Evolutionary conservation across 1,140 invertebrate genomes (phyloP), one percentile per base, ranked within the genome.

Genomic region (Patella vulgata): DNA sequence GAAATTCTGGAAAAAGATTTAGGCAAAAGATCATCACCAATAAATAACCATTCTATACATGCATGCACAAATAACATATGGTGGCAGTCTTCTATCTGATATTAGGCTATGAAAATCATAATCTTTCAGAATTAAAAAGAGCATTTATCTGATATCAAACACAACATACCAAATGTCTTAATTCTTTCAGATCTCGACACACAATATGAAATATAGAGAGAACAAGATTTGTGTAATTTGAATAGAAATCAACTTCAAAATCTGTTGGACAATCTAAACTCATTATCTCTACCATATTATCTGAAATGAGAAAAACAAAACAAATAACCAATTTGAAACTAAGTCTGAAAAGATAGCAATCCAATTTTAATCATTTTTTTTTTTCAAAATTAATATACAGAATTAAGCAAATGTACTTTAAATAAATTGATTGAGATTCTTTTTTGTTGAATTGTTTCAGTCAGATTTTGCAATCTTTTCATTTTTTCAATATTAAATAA

Each of bases 141-240:
- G n/a, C n/a, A n/a, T n/a, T n/a, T n/a, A n/a, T n/a, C n/a, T n/a
- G n/a, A n/a, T n/a, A n/a, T n/a, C n/a, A n/a, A n/a, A n/a, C n/a
- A n/a, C n/a, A n/a, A 91, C 91, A 73, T 90, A 89, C 80, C 88
- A 89, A 68, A 66, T 86, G 79, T 56, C 78, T 68, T 28, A 95
- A 84, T 82, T 95, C 93, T 9, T 88, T 89, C 9, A 94, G 80
- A 87, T 95, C 92, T 43, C 92, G 85, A 81, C 93, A 94, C 28
- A 89, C 90, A 71, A 90, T 86, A 70, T 90, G 91, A 81, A 93
- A 95, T 9, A 93, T 90, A 59, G 90, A 91, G 0, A 95, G 80
- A 75, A 95, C 91, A 19, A 93, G 84, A 78, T 89, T 91, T 27
- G 95, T 76, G 80, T 93, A 95, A 80, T 90, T 90, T 61, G 85